A percentile compares a stretch with the other conserved stretches of the same genome.
phyloP scores from a whole-genome alignment of 2,113 vertebrate species.

The Neopipo cinnamomea region DNA sequence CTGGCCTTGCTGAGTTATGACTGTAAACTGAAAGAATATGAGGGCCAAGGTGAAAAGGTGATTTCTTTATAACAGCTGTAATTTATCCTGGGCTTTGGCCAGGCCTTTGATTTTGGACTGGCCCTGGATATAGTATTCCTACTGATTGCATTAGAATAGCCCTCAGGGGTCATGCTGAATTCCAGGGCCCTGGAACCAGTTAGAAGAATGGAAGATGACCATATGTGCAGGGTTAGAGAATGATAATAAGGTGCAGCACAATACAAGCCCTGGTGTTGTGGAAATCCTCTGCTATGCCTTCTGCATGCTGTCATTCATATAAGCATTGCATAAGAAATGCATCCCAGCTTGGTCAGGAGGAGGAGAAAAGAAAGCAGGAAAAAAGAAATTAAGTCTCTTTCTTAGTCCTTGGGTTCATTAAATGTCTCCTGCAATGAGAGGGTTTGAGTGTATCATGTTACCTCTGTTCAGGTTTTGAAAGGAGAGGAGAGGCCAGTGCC shows the following conservation, averaged over 20 bases:
- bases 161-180: constrained; percentile 82
- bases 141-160: constrained; percentile 83
- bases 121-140: constrained; percentile 75
- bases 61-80: constrained; percentile 78
- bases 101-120: constrained; percentile 79
- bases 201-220: constrained; percentile 82
- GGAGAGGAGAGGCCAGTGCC: background rate
- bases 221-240: constrained; percentile 78
- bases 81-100: constrained; percentile 78
- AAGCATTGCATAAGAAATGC: constrained; percentile 19
- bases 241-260: constrained; percentile 71
- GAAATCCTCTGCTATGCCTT: constrained; percentile 62
- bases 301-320: constrained; percentile 46
- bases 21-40: constrained; percentile 73
- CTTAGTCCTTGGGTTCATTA: constrained; percentile 52
- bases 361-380: constrained; percentile 3
- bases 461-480: constrained; percentile 1
- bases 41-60: constrained; percentile 73
- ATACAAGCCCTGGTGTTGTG: constrained; percentile 48
- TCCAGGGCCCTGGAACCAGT: constrained; percentile 90
- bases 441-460: background rate
- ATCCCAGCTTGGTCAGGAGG: background rate
- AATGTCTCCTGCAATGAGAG: background rate
- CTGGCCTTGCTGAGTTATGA: constrained; percentile 67
- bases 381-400: constrained; percentile 48